Conservation (phyloP, 2,888 invertebrate genomes). For the Cantharis rustica region DNA sequence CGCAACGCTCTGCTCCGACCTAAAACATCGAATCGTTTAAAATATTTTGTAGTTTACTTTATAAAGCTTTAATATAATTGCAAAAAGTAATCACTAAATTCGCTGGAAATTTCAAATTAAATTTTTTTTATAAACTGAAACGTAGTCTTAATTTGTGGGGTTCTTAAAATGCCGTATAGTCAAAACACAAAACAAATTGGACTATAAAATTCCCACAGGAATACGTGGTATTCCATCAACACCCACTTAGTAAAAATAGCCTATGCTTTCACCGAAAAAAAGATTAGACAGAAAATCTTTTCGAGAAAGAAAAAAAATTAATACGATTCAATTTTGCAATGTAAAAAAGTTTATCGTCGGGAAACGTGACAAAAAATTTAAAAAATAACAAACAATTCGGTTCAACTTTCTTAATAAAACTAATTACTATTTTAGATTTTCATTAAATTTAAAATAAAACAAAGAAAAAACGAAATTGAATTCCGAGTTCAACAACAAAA, state of each 20-base stretch:
- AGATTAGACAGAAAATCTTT: not conserved
- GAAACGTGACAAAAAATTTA: not conserved
- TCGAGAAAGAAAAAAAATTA: not conserved
- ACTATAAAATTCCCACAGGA: not conserved
- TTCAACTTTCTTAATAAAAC: not conserved
- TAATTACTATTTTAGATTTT: not conserved
- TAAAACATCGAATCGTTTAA: conserved; percentile 11
- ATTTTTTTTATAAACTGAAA: not conserved
- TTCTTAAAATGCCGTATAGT: not conserved
- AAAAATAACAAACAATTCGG: not conserved
- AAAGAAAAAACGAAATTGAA: not conserved
- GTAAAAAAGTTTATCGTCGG: not conserved
- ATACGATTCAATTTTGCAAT: not conserved
- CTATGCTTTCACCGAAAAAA: not conserved
- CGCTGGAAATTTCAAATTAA: not conserved
- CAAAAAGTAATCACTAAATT: not conserved
- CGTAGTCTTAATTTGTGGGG: not conserved
- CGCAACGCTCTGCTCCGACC: conserved; percentile 40
- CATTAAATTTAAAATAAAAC: not conserved
- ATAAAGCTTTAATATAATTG: not conserved
- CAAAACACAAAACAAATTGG: not conserved
- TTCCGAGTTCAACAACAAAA: not conserved
- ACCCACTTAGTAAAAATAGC: not conserved
- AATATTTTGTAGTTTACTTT: not conserved
- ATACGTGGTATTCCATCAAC: not conserved